Percentiles rank a stretch among this genome's conserved stretches.
Evolutionary conservation across 2,797 vertebrate genomes (phyloP).

Genomic region (Apogon hyalosoma): DNA sequence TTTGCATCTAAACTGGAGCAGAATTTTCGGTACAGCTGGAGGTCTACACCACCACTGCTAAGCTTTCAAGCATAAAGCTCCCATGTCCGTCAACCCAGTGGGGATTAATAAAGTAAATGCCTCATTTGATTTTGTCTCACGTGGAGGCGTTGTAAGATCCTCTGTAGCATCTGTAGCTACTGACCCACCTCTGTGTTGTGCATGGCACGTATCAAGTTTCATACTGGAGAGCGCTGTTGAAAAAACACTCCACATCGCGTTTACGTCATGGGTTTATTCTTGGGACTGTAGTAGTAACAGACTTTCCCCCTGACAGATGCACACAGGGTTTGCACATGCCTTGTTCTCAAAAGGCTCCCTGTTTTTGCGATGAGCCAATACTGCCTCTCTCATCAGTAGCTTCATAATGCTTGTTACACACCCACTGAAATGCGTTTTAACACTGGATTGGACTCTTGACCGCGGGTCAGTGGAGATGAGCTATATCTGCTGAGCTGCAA

Average conservation of each 20-base stretch:
- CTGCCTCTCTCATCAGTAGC: slow-evolving; percentile 42
- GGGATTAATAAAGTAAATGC: slow-evolving; percentile 33
- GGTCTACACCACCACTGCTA: slow-evolving; percentile 27
- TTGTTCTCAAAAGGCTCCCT: slow-evolving; percentile 52
- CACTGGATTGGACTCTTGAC: slow-evolving; percentile 56
- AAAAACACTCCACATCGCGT: slow-evolving; percentile 40
- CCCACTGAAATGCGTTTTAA: slow-evolving; percentile 44
- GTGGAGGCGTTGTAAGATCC: slow-evolving; percentile 37
- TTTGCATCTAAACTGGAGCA: slow-evolving; percentile 6
- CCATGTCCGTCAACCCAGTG: slow-evolving; percentile 27
- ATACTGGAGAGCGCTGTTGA: slow-evolving; percentile 39
- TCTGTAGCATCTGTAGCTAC: slow-evolving; percentile 23
- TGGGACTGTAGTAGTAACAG: slow-evolving; percentile 50
- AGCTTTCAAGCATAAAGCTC: slow-evolving; percentile 25
- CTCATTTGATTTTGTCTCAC: slow-evolving; percentile 45
- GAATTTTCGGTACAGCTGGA: neutral
- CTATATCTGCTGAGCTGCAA: slow-evolving; percentile 56
- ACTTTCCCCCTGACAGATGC: slow-evolving; percentile 60
- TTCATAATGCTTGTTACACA: slow-evolving; percentile 32
- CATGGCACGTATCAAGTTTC: slow-evolving; percentile 20
- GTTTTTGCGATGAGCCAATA: slow-evolving; percentile 39
- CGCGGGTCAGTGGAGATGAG: slow-evolving; percentile 59
- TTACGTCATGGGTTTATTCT: slow-evolving; percentile 57
- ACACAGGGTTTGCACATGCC: slow-evolving; percentile 34
- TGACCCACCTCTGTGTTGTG: slow-evolving; percentile 24